phyloP scores from a whole-genome alignment of 1,140 invertebrate species.

The Drosophila pruinosa region DNA sequence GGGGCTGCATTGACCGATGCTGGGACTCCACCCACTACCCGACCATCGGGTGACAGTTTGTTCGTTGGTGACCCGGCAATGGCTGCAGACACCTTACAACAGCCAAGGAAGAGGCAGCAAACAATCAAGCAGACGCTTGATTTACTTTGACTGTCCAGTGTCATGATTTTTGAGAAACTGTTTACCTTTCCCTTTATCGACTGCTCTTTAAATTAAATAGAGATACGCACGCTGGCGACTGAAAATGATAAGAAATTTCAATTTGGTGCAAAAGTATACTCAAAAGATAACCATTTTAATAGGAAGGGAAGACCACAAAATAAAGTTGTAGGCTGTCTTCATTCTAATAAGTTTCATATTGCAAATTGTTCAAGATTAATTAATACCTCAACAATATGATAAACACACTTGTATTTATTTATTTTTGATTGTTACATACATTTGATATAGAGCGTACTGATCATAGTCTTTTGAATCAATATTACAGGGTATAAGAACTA shows the following conservation, averaged over 20 bases:
- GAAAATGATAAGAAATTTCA: slow-evolving; percentile 60
- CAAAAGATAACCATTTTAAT: slow-evolving; percentile 66
- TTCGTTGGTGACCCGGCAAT: background rate
- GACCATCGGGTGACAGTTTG: slow-evolving; percentile 43
- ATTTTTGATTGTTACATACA: background rate
- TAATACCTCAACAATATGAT: background rate
- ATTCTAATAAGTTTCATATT: background rate
- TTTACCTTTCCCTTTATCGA: slow-evolving; percentile 55
- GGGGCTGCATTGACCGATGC: slow-evolving; percentile 70
- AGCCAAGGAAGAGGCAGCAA: slow-evolving; percentile 19
- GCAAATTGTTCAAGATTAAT: slow-evolving; percentile 43
- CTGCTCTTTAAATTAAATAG: slow-evolving; percentile 66
- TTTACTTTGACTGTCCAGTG: slow-evolving; percentile 44
- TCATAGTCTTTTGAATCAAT: background rate
- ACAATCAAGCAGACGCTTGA: slow-evolving; percentile 2
- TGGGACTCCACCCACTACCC: slow-evolving; percentile 72
- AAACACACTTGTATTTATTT: background rate
- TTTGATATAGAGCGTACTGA: background rate
- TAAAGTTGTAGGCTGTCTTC: background rate
- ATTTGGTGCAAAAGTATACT: slow-evolving; percentile 44
- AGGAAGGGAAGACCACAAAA: slow-evolving; percentile 5
- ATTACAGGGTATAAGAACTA: background rate
- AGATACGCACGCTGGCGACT: slow-evolving; percentile 19
- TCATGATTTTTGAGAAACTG: slow-evolving; percentile 63
- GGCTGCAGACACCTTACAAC: slow-evolving; percentile 37